Evolutionary conservation across 64 coral and sea anemone genomes (phyloP).

Genomic region (Anthopleura sola): DNA sequence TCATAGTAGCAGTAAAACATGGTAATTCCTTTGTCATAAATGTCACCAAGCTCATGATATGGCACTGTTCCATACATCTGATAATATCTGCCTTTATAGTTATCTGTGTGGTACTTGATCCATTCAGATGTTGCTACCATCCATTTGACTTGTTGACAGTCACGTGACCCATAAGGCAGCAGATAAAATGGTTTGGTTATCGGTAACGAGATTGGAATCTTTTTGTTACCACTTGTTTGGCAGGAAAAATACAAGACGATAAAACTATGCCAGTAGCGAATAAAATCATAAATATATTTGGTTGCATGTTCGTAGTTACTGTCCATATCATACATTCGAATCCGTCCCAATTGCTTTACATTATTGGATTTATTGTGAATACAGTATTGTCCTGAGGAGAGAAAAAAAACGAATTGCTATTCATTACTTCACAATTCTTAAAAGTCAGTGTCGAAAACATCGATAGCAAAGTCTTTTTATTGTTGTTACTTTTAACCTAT

Average conservation of each 20-base stretch:
- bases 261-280: background rate
- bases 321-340: background rate
- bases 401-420: background rate
- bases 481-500: no score
- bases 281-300: background rate
- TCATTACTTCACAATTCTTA: background rate
- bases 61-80: background rate
- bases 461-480: no score
- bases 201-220: background rate
- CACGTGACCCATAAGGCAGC: conserved; percentile 11
- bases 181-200: conserved; percentile 9
- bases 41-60: background rate
- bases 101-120: conserved; percentile 1
- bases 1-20: conserved; percentile 11
- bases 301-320: background rate
- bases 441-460: no score
- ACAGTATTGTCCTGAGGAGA: background rate
- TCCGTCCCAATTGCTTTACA: background rate
- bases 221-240: background rate
- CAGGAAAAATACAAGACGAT: background rate
- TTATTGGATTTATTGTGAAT: background rate
- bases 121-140: conserved; percentile 22
- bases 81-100: background rate
- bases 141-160: conserved; percentile 38
- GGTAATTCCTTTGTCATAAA: background rate